phyloP scores from a whole-genome alignment of 2,888 invertebrate genomes.

The Brachypalpus laphriformis region DNA sequence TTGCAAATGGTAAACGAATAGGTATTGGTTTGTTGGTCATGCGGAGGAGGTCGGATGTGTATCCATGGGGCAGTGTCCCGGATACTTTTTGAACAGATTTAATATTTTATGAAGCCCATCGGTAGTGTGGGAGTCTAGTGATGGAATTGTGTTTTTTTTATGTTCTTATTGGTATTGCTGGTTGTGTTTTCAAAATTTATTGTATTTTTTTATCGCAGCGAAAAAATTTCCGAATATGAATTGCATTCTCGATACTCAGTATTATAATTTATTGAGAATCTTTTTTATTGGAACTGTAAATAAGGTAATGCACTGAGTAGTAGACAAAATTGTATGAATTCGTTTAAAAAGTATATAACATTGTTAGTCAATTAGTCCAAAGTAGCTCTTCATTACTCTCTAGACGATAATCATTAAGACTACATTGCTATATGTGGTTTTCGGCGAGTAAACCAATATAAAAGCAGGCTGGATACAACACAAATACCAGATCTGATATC shows the following conservation, averaged over 20 bases:
- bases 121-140: neutral
- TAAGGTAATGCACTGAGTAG: neutral
- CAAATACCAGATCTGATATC: too few relatives aligned
- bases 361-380: neutral
- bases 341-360: neutral
- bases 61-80: constrained; percentile 34
- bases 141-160: neutral
- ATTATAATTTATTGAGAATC: constrained; percentile 54
- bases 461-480: too few relatives aligned
- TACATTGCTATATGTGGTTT: too few relatives aligned
- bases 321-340: constrained; percentile 15
- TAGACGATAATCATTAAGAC: too few relatives aligned
- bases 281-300: constrained; percentile 1
- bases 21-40: constrained; percentile 28
- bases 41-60: constrained; percentile 32
- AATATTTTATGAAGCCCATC: constrained; percentile 62
- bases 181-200: neutral
- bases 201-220: neutral
- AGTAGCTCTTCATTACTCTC: neutral
- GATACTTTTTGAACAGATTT: constrained; percentile 61
- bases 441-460: too few relatives aligned
- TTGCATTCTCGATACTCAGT: constrained; percentile 52
- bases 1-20: constrained; percentile 42
- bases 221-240: constrained; percentile 50
- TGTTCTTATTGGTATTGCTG: neutral